Conservation (phyloP, 1,140 invertebrate species). For the Drosophila kohkoa region DNA sequence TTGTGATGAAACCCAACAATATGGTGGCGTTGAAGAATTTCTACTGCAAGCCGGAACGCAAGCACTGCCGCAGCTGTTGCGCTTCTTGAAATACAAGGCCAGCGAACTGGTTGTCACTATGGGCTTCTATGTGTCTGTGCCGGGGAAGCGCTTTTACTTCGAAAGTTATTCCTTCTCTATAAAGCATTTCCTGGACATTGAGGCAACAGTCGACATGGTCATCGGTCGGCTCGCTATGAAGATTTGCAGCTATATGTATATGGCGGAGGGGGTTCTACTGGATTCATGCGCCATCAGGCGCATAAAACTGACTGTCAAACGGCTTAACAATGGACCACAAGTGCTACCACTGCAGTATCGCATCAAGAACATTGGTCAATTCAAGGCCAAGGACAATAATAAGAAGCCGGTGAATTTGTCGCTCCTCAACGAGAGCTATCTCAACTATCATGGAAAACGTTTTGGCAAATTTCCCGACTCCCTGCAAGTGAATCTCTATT, state of each 20-base stretch:
- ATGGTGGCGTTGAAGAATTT: slow-evolving; percentile 50
- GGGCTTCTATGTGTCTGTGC: slow-evolving; percentile 63
- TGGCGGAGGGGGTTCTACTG: slow-evolving; percentile 33
- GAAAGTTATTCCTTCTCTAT: slow-evolving; percentile 52
- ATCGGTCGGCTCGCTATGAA: slow-evolving; percentile 61
- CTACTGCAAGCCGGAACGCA: slow-evolving; percentile 62
- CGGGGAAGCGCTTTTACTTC: slow-evolving; percentile 46
- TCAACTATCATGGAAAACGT: slow-evolving; percentile 32
- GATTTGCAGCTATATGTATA: slow-evolving; percentile 54
- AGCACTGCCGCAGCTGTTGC: slow-evolving; percentile 56
- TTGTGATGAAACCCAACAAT: slow-evolving; percentile 52
- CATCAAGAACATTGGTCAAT: slow-evolving; percentile 25
- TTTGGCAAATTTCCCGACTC: slow-evolving; percentile 35
- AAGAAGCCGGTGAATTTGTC: slow-evolving; percentile 8
- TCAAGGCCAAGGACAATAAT: background rate
- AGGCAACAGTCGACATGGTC: slow-evolving; percentile 60
- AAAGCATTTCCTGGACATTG: slow-evolving; percentile 58
- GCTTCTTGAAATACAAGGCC: slow-evolving; percentile 56
- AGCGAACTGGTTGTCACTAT: slow-evolving; percentile 44
- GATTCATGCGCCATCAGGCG: slow-evolving; percentile 53
- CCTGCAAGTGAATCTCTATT: slow-evolving; percentile 50
- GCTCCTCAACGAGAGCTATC: slow-evolving; percentile 37
- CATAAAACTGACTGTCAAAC: slow-evolving; percentile 53
- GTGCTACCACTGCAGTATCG: slow-evolving; percentile 60
- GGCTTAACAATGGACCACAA: slow-evolving; percentile 16